Conservation (phyloP, 1,140 invertebrate genomes). For the Eulimnadia texana region DNA sequence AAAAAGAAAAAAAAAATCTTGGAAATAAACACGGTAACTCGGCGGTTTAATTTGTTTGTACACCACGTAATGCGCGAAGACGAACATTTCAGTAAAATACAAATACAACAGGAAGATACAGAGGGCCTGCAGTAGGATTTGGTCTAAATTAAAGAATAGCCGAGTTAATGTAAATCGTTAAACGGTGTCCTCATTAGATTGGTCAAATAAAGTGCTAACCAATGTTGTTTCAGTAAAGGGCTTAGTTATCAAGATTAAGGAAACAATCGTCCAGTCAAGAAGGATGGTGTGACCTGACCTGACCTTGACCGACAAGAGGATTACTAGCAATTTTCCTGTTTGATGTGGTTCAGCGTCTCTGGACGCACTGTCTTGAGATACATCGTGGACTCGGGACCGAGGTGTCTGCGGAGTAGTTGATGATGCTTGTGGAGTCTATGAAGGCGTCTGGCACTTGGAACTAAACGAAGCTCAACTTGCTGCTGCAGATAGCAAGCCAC, state of each 20-base stretch:
- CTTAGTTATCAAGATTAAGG: constrained; percentile 1
- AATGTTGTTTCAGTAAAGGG: no score
- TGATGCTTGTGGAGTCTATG: constrained; percentile 29
- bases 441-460: constrained; percentile 18
- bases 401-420: constrained; percentile 36
- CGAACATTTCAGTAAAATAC: no score
- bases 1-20: no score
- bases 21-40: no score
- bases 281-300: background rate
- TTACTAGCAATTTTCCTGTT: background rate
- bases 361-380: background rate
- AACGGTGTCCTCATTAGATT: no score
- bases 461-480: background rate
- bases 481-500: constrained; percentile 14
- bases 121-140: no score
- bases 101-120: no score
- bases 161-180: no score
- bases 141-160: no score
- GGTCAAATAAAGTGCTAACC: no score
- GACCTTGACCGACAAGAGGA: background rate
- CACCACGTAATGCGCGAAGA: no score
- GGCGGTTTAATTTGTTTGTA: no score
- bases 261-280: background rate
- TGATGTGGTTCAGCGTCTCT: background rate
- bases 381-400: background rate